Evolutionary conservation across 2,888 invertebrate genomes (phyloP), one percentile per base, ranked within the genome.

Genomic region (Sinotaia quadrata): DNA sequence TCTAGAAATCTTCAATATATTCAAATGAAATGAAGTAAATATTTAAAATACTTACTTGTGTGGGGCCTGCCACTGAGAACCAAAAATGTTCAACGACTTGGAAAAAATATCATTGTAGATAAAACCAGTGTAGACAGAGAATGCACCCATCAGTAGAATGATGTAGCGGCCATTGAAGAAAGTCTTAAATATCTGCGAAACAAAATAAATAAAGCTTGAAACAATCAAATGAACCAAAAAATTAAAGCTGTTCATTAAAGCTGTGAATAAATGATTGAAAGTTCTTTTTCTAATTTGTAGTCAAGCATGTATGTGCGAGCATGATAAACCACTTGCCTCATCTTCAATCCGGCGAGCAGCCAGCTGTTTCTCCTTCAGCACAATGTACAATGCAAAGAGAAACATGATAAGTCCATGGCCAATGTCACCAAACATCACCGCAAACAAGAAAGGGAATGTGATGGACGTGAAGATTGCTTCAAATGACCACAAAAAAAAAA

Each of bases 151-250:
- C 52, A 99, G 91, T 34, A 98, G 91, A 54, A 99, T 95, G 72
- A 99, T 96, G 90, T 99, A 99, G 67, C 99, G 95, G 4, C 99
- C 99, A 76, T 95, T 95, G 89, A 98, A 99, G 91, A 98, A 97
- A 81, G 97, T 99, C 87, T 94, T 95, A 95, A 97, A 98, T 78
- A 99, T 98, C 93, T 97, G 85, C 69, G 34, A 34, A n/a, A n/a
- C n/a, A n/a, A n/a, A n/a, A n/a, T n/a, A n/a, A n/a, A n/a, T n/a
- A n/a, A n/a, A n/a, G 49, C n/a, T 21, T 24, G 24, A 49, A n/a
- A n/a, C n/a, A n/a, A n/a, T n/a, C n/a, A n/a, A n/a, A n/a, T n/a
- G n/a, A n/a, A n/a, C n/a, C n/a, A 49, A 49, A 4, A 21, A 15
- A 41, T 12, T 41, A 15, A 41, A 41, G 15, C 15, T 15, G 44